Evolutionary conservation across 2,113 vertebrate species (phyloP), one percentile per base, ranked within the genome.

Genomic region (Lepidothrix coronata): DNA sequence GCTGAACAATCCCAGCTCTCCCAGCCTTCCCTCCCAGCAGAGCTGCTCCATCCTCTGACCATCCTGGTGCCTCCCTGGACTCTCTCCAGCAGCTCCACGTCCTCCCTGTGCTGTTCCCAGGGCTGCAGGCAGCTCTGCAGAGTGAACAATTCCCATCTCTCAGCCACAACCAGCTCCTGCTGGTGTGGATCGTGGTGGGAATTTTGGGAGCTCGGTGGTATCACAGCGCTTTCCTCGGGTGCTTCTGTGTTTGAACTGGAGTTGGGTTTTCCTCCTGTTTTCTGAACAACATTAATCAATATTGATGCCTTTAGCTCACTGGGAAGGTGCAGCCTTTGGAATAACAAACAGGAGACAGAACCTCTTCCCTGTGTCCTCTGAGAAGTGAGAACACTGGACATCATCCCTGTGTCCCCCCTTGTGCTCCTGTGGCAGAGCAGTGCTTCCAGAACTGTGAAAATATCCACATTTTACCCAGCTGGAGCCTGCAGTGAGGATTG

Each of bases 151-250:
- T 49, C 43, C n/a, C 27, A 2, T 35, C 2, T 37, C 25, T 68
- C 4, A 0, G 37, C 18, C 5, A 0, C 6, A 6, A 12, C 21
- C 31, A 21, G 49, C 27, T n/a, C 31, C 7, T 19, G 5, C 2
- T 13, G 48, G 25, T 16, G 17, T 7, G 27, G 49, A 3, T 9
- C 8, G 21, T 3, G 28, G 9, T 54, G 63, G 74, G 37, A n/a
- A 37, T 37, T 8, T 24, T 58, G 37, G 1, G 63, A 31, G 27
- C 10, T 54, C 35, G 4, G 31, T 19, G 41, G 12, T 54, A 30
- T 17, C 9, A 4, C 5, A 27, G 27, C 0, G 2, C 33, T n/a
- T 55, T 28, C 24, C 30, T 28, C 17, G 17, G 0, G 0, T 48
- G 39, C 24, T 54, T 2, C 9, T 68, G 3, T 22, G 4, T 39